These are phyloP conservation scores for Drosophila atroscutellata DNA, from an alignment of 2,888 invertebrate genomes.

Conservation along the genomic window DNA sequence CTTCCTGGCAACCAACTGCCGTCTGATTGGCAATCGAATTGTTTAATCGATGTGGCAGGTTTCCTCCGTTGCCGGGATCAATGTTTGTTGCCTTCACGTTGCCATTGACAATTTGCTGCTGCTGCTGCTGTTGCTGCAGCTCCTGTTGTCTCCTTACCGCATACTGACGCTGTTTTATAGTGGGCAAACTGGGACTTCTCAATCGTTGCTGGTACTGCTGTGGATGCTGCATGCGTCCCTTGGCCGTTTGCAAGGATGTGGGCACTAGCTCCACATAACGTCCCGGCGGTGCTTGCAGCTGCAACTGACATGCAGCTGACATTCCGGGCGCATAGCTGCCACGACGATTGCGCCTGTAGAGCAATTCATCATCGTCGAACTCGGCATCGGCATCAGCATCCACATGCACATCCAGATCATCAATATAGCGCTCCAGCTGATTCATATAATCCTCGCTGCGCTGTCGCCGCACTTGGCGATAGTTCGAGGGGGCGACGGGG, in stretches of 20 bases:
- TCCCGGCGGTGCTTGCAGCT: slow-evolving; percentile 32
- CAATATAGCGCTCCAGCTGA: slow-evolving; percentile 69
- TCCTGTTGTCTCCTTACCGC: slow-evolving; percentile 57
- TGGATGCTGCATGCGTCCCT: slow-evolving; percentile 80
- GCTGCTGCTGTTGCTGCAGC: slow-evolving; percentile 64
- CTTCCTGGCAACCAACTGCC: slow-evolving; percentile 86
- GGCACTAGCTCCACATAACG: slow-evolving; percentile 76
- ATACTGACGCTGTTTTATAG: slow-evolving; percentile 86
- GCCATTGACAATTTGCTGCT: slow-evolving; percentile 66
- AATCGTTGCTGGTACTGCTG: slow-evolving; percentile 73
- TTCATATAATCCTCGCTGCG: slow-evolving; percentile 77
- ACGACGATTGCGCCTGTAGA: slow-evolving; percentile 57
- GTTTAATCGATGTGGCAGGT: slow-evolving; percentile 74
- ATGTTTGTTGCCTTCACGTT: slow-evolving; percentile 50
- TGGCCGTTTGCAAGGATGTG: slow-evolving; percentile 79
- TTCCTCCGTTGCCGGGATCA: slow-evolving; percentile 73
- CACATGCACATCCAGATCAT: slow-evolving; percentile 59
- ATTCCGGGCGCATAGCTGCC: slow-evolving; percentile 73
- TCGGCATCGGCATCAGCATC: slow-evolving; percentile 74
- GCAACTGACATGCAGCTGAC: slow-evolving; percentile 62
- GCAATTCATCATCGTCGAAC: slow-evolving; percentile 71
- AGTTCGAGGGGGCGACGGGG: slow-evolving; percentile 26
- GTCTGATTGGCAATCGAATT: slow-evolving; percentile 66
- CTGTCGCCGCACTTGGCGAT: slow-evolving; percentile 57
- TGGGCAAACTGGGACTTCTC: slow-evolving; percentile 89